Percentiles rank a stretch among this genome's conserved stretches.
Evolutionary conservation across 2,113 vertebrate species (phyloP).

Genomic region (Podilymbus podiceps): DNA sequence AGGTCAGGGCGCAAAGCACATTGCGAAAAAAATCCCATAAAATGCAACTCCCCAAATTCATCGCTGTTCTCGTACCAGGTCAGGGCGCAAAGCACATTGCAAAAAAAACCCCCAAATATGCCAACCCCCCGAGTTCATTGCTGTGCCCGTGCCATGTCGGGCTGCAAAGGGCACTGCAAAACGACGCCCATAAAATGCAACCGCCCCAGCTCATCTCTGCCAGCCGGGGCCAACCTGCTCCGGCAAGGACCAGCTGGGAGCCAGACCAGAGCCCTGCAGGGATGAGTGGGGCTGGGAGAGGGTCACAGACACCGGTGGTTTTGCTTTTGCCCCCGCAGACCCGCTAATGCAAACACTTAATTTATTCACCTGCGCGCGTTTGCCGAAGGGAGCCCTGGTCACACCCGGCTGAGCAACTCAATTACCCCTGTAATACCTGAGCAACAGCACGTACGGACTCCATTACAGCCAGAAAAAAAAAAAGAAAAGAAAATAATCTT

Average conservation of each 20-base stretch:
- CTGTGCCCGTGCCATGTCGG: accelerated
- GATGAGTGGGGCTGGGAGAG: neutral
- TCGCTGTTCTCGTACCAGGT: accelerated
- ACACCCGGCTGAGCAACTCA: conserved; percentile 83
- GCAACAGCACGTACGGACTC: conserved; percentile 81
- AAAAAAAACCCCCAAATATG: neutral
- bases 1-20: neutral
- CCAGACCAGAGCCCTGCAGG: neutral
- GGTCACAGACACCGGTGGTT: neutral
- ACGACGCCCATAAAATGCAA: neutral
- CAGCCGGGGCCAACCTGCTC: accelerated
- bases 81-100: neutral
- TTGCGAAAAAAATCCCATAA: too few relatives aligned
- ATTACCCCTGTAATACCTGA: conserved; percentile 83
- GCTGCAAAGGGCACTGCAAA: neutral
- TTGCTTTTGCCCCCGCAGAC: neutral
- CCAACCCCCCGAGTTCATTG: neutral
- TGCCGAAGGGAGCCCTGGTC: conserved; percentile 77
- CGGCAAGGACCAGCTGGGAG: neutral
- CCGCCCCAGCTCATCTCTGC: neutral
- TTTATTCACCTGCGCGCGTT: conserved; percentile 79
- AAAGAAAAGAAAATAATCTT: neutral
- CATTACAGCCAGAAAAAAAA: conserved; percentile 67
- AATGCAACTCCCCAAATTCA: neutral
- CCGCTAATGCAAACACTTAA: conserved; percentile 53